Conservation (phyloP, 2,113 vertebrate species). For the Oreocharis arfaki region DNA sequence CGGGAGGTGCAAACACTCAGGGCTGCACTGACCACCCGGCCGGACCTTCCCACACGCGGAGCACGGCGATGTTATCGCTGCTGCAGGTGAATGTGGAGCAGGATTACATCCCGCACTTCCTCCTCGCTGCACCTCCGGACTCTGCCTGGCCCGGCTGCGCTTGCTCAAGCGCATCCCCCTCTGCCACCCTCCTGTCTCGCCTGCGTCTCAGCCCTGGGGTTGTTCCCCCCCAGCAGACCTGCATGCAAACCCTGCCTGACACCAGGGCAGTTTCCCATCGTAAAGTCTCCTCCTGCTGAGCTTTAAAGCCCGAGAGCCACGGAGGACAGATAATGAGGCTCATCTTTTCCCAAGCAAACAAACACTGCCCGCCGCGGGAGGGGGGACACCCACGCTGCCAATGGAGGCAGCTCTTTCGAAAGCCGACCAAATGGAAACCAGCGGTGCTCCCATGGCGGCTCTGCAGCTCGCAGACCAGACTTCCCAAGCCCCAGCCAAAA, state of each 20-base stretch:
- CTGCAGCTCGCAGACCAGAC: not conserved
- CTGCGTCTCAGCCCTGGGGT: not conserved
- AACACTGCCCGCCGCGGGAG: not conserved
- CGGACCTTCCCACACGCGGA: not conserved
- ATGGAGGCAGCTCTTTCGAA: slow-evolving; percentile 2
- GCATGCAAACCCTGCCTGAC: not conserved
- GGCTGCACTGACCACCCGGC: not conserved
- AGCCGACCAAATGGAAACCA: slow-evolving; percentile 17
- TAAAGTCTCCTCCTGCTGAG: slow-evolving; percentile 22
- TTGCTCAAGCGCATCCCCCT: not conserved
- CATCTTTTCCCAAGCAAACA: slow-evolving; percentile 53
- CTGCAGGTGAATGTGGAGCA: not conserved
- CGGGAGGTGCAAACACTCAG: not conserved
- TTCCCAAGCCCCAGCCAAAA: not conserved
- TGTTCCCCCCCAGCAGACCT: not conserved
- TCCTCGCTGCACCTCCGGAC: not conserved
- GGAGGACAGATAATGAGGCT: slow-evolving; percentile 19
- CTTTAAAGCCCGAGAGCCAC: not conserved
- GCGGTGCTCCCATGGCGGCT: not conserved
- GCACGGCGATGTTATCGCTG: not conserved
- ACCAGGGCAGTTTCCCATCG: slow-evolving; percentile 34
- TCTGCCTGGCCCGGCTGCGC: not conserved
- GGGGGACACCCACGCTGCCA: not conserved
- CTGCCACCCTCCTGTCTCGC: not conserved
- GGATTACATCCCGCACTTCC: not conserved